Evolutionary conservation across 2,797 vertebrate genomes (phyloP).

Genomic region (Eleutherodactylus coqui): DNA sequence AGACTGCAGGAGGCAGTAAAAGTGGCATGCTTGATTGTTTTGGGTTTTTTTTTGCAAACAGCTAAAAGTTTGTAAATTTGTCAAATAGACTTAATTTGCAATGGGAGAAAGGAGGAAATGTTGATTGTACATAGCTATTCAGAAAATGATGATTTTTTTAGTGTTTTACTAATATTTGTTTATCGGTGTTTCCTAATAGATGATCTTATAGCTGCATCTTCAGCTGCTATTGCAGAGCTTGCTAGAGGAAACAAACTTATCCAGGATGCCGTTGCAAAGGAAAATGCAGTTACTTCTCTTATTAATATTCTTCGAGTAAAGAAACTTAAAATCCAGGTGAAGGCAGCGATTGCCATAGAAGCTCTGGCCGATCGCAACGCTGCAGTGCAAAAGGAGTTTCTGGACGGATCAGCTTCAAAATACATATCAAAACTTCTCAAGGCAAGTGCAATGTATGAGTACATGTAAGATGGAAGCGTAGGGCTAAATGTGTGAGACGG

Average conservation of each 20-base stretch:
- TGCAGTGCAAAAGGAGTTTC: conserved; percentile 73
- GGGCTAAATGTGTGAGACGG: no score
- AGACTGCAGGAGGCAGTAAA: no score
- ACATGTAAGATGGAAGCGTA: not conserved
- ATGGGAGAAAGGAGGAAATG: no score
- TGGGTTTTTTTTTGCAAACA: no score
- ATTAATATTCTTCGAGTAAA: conserved; percentile 73
- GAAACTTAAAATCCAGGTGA: conserved; percentile 73
- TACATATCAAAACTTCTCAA: conserved; percentile 77
- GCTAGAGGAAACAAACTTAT: conserved; percentile 70
- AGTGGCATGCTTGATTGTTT: no score
- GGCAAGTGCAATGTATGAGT: conserved; percentile 65
- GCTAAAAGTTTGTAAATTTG: no score
- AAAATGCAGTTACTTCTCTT: conserved; percentile 71
- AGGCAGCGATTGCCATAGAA: conserved; percentile 77
- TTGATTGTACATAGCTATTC: no score
- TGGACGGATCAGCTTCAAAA: conserved; percentile 70
- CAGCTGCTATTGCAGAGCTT: conserved; percentile 76
- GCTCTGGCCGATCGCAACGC: conserved; percentile 73
- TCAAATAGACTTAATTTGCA: no score
- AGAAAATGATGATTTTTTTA: no score
- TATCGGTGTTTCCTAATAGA: conserved; percentile 67
- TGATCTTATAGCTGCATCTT: conserved; percentile 71
- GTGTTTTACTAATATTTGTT: not conserved
- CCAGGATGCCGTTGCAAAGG: conserved; percentile 72